Conservation (phyloP, 2,888 invertebrate species). For the Rhagonycha fulva region DNA sequence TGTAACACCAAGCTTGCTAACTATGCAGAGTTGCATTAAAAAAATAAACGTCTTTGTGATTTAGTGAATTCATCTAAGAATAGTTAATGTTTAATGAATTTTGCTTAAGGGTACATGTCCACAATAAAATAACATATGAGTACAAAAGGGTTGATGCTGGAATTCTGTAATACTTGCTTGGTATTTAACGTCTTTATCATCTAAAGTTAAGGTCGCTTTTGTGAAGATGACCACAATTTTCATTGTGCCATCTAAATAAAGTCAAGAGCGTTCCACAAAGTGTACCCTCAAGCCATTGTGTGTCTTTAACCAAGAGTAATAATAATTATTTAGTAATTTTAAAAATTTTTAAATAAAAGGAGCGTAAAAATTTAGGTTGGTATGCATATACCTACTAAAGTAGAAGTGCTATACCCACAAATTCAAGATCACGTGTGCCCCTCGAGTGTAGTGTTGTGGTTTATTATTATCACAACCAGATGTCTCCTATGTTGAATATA, state of each 20-base stretch:
- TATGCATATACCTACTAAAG: background rate
- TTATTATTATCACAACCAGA: slow-evolving; percentile 25
- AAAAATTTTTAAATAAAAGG: background rate
- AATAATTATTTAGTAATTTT: background rate
- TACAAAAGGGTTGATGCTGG: slow-evolving; percentile 38
- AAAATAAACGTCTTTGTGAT: background rate
- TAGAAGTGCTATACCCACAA: slow-evolving; percentile 6
- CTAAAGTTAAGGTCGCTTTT: slow-evolving; percentile 35
- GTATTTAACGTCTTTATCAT: slow-evolving; percentile 36
- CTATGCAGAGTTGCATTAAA: background rate
- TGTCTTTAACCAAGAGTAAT: background rate
- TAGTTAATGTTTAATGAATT: slow-evolving; percentile 6
- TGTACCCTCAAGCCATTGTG: background rate
- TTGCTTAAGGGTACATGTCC: slow-evolving; percentile 27
- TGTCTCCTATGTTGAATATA: slow-evolving; percentile 25
- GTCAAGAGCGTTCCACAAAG: background rate
- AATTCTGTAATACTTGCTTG: slow-evolving; percentile 41
- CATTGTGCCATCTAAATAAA: slow-evolving; percentile 23
- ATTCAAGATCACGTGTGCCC: slow-evolving; percentile 13
- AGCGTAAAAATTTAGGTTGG: background rate
- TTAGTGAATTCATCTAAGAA: background rate
- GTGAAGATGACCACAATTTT: slow-evolving; percentile 31
- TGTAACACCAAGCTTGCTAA: too few relatives aligned
- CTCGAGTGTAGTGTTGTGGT: slow-evolving; percentile 14
- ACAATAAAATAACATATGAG: slow-evolving; percentile 34